Percentiles rank a stretch among this genome's conserved stretches.
phyloP scores from a whole-genome alignment of 2,113 vertebrate genomes.

The Aplodontia rufa region DNA sequence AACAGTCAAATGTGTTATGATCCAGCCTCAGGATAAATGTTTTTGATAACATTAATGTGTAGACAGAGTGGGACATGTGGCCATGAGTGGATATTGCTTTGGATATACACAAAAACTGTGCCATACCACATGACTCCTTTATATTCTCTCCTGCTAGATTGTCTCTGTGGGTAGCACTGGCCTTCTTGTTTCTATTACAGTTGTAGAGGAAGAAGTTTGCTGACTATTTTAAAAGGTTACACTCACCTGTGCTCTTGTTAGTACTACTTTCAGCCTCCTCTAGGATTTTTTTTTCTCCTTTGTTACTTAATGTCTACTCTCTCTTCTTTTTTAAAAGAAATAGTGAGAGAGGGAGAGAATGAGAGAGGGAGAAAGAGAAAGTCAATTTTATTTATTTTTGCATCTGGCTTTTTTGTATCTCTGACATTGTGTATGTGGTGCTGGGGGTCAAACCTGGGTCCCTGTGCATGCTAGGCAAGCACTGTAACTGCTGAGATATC shows the following conservation, averaged over 20 bases:
- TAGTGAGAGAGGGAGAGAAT: too few species aligned
- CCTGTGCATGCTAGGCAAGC: too few species aligned
- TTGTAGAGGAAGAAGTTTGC: background rate
- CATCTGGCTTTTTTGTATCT: too few species aligned
- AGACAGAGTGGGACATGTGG: background rate
- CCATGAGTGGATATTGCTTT: background rate
- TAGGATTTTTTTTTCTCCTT: background rate
- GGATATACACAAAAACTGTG: background rate
- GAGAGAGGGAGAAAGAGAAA: too few species aligned
- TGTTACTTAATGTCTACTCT: background rate
- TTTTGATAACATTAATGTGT: background rate
- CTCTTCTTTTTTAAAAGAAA: background rate
- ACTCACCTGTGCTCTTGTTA: background rate
- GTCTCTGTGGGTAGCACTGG: background rate
- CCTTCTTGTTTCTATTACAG: background rate
- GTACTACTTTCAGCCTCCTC: background rate
- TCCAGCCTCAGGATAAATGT: background rate
- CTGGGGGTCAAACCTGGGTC: too few species aligned
- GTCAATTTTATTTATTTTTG: too few species aligned
- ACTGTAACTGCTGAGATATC: too few species aligned
- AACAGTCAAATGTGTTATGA: background rate
- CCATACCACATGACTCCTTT: background rate
- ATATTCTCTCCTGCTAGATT: background rate
- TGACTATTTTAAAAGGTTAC: background rate
- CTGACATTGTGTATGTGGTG: too few species aligned